phyloP scores from a whole-genome alignment of 2,113 vertebrate genomes.

The Chelonoidis abingdonii region DNA sequence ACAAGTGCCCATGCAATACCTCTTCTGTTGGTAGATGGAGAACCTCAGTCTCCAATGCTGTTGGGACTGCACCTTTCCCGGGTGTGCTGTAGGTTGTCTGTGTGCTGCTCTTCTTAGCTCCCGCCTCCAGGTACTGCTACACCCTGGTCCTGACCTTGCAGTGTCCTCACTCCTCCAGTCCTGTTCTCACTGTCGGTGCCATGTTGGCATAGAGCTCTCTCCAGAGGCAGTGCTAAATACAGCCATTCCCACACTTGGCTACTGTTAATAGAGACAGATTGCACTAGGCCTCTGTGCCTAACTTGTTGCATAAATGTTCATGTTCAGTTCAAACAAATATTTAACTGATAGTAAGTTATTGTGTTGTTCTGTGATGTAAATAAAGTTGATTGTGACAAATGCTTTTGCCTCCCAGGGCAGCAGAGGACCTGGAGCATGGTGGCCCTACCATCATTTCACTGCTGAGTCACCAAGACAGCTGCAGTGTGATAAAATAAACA shows the following conservation, averaged over 20 bases:
- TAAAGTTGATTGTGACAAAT: background rate
- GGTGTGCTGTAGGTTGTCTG: too few relatives aligned
- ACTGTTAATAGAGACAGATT: background rate
- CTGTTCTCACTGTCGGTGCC: background rate
- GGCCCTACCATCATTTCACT: background rate
- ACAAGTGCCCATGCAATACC: background rate
- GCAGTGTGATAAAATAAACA: background rate
- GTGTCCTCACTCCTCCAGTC: background rate
- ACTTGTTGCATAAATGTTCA: background rate
- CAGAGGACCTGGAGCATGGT: background rate
- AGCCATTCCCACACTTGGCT: background rate
- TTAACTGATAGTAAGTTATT: background rate
- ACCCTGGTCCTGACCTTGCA: background rate
- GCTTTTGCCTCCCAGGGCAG: background rate
- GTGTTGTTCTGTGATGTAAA: background rate
- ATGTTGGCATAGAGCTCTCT: background rate
- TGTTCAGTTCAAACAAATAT: background rate
- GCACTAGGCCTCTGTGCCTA: background rate
- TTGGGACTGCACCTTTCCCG: too few relatives aligned
- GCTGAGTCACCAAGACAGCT: background rate
- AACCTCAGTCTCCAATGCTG: too few relatives aligned
- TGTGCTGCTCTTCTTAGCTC: too few relatives aligned
- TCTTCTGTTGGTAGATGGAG: too few relatives aligned
- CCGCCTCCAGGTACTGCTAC: too few relatives aligned
- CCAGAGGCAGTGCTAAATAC: background rate